Percentiles rank a stretch among this genome's conserved stretches.
These are phyloP conservation scores for Morone saxatilis DNA, from an alignment of 2,113 vertebrate species.

Conservation along the genomic window DNA sequence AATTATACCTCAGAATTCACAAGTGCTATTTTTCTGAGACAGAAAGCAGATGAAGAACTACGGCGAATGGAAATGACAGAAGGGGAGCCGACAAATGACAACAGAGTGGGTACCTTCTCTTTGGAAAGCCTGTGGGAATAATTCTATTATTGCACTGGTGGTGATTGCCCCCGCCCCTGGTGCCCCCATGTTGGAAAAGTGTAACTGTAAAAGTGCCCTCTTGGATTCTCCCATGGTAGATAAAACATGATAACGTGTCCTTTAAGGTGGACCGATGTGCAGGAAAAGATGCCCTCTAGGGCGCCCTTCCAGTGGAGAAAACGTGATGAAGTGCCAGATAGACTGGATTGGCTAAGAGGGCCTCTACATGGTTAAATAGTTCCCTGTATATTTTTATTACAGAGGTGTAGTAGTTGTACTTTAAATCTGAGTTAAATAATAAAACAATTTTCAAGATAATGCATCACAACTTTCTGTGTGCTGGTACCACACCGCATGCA, in stretches of 20 bases:
- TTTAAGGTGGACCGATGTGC: not conserved
- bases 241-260: too few relatives aligned
- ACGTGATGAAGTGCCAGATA: not conserved
- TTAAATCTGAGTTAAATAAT: not conserved
- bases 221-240: not conserved
- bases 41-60: conserved; percentile 33
- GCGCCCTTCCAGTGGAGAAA: too few relatives aligned
- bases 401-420: not conserved
- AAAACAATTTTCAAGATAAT: not conserved
- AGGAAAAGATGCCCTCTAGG: not conserved
- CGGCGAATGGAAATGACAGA: conserved; percentile 7
- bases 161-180: too few relatives aligned
- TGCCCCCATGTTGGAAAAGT: too few relatives aligned
- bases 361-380: not conserved
- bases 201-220: not conserved
- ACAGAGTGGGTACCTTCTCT: conserved; percentile 52
- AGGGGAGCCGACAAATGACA: conserved; percentile 5
- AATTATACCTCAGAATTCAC: not conserved
- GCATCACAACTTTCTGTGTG: not conserved
- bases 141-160: not conserved
- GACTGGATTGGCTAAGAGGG: too few relatives aligned
- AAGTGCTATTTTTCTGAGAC: conserved; percentile 36
- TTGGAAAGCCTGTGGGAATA: not conserved
- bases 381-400: not conserved
- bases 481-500: not conserved